These are phyloP conservation scores for Muscicapa comitata DNA, from an alignment of 2,797 vertebrate genomes.

Conservation along the genomic window DNA sequence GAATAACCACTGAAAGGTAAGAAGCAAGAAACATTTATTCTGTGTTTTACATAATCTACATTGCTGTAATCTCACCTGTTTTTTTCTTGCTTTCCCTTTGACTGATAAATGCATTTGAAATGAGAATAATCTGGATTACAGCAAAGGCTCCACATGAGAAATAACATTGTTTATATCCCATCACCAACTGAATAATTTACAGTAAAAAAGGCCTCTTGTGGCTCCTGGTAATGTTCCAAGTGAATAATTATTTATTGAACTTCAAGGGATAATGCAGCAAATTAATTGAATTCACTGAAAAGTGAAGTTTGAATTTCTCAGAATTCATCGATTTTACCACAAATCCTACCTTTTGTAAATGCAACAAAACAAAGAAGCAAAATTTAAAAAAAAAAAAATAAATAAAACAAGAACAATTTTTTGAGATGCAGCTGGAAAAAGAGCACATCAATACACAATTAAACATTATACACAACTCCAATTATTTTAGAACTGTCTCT, in stretches of 20 bases:
- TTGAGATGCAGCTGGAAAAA: background rate
- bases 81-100: background rate
- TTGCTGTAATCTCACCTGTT: fast-evolving
- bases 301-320: background rate
- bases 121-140: background rate
- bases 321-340: background rate
- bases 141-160: background rate
- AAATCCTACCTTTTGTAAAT: background rate
- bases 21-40: background rate
- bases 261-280: background rate
- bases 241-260: background rate
- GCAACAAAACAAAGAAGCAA: background rate
- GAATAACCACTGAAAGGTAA: background rate
- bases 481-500: background rate
- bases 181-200: background rate
- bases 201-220: background rate
- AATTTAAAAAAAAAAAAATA: background rate
- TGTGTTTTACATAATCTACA: too few relatives aligned
- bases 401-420: background rate
- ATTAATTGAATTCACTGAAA: background rate
- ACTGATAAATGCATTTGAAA: background rate
- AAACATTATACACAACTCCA: background rate
- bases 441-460: background rate
- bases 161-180: background rate
- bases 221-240: background rate